Conservation (phyloP, 2,888 invertebrate genomes). For the Sinhomidia bicolor region DNA sequence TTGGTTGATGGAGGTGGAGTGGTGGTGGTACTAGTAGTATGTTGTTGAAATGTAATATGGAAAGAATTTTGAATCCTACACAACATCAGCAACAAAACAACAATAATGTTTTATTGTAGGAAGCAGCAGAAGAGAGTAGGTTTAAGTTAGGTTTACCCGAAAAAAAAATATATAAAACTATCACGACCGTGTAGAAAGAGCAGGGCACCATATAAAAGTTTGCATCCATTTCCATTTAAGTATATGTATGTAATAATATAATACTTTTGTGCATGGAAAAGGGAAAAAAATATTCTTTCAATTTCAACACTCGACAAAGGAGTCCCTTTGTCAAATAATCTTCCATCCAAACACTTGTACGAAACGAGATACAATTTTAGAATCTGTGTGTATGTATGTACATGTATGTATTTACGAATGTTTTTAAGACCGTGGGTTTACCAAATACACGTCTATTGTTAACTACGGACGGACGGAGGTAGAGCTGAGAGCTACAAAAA, state of each 20-base stretch:
- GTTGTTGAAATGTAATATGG: background rate
- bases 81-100: background rate
- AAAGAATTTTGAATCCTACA: background rate
- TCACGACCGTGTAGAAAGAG: no score
- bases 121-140: background rate
- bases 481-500: background rate
- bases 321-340: slow-evolving; percentile 26
- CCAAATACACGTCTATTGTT: no score
- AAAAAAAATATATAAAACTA: no score
- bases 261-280: background rate
- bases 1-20: background rate
- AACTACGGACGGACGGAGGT: no score
- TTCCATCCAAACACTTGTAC: background rate
- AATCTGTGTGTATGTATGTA: background rate
- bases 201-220: no score
- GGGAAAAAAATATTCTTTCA: slow-evolving; percentile 5
- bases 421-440: no score
- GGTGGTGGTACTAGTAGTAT: background rate
- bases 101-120: background rate
- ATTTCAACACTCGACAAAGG: slow-evolving; percentile 33
- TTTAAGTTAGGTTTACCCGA: background rate
- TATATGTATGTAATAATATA: no score
- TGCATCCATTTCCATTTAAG: slow-evolving; percentile 38
- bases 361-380: background rate
- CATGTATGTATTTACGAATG: no score